Evolutionary conservation across 2,797 vertebrate genomes (phyloP), one percentile per base, ranked within the genome.

Genomic region (Chrysocyon brachyurus): DNA sequence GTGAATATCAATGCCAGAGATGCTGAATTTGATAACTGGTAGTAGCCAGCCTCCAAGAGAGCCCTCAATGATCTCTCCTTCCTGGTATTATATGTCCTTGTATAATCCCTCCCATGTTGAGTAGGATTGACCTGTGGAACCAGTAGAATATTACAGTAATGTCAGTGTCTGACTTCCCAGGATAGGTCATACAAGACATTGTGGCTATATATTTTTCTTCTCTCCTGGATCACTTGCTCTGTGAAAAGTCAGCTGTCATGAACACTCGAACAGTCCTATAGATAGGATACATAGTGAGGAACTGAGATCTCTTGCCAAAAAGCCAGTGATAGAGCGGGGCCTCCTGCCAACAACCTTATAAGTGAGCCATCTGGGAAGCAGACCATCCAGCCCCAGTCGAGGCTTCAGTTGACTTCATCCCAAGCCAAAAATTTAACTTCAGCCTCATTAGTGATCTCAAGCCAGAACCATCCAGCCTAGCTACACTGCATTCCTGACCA

Each of bases 201-300:
- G 56, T 22, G 89, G 33, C 59, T 88, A 26, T 33, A 46, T 21
- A 73, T 73, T 89, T 88, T 88, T 46, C 75, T 64, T 91, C 83
- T 92, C 70, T 81, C 59, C 91, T 88, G 22, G 66, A 90, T 88
- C 59, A 72, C 73, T 94, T 93, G 46, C 61, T 94, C 84, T 81
- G 72, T 91, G n/a, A 97, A n/a, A 94, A 97, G 88, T 90, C 95
- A 95, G 68, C 89, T 90, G 33, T 87, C 78, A 49, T 0, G 0
- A 40, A 36, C 64, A 64, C 36, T 82, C 52, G 81, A 87, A 81
- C n/a, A 95, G 64, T 40, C 17, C 82, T 68, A 28, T 46, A 31
- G 36, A 77, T 40, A 90, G 83, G 59, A 70, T 31, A 46, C n/a
- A 14, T 70, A 28, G 64, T 84, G 40, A 95, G 56, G 72, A 83